phyloP scores from a whole-genome alignment of 2,888 invertebrate genomes.

The Fragum fragum region DNA sequence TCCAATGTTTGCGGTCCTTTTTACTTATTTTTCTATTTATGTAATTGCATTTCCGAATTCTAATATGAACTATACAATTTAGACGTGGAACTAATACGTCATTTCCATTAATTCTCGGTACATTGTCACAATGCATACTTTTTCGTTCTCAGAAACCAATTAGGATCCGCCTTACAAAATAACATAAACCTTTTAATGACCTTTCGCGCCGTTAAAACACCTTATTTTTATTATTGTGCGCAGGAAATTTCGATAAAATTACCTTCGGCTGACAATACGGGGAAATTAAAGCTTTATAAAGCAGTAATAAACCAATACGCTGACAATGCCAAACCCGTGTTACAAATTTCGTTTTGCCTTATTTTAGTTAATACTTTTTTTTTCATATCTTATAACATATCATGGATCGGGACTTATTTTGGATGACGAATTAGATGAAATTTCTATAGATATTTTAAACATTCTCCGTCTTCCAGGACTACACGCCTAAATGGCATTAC shows the following conservation, averaged over 20 bases:
- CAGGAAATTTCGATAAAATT: conserved; percentile 33
- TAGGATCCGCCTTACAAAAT: background rate
- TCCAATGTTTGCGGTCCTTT: too few relatives aligned
- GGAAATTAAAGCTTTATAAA: conserved; percentile 35
- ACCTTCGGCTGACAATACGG: conserved; percentile 22
- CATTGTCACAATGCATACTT: background rate
- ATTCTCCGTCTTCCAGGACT: too few relatives aligned
- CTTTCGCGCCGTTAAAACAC: background rate
- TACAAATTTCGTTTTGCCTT: background rate
- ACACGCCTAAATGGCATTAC: too few relatives aligned
- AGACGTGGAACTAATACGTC: background rate
- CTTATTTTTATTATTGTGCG: conserved; percentile 5
- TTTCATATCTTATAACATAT: too few relatives aligned
- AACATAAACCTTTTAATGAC: conserved; percentile 14
- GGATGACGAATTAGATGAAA: too few relatives aligned
- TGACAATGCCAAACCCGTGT: background rate
- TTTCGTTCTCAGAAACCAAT: conserved; percentile 14
- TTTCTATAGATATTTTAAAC: too few relatives aligned
- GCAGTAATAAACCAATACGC: background rate
- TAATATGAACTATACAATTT: too few relatives aligned
- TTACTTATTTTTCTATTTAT: too few relatives aligned
- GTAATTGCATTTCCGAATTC: too few relatives aligned
- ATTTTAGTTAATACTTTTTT: background rate
- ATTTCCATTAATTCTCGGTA: conserved; percentile 18
- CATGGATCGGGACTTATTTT: too few relatives aligned